These are phyloP conservation scores for Balaeniceps rex DNA, from an alignment of 2,113 vertebrate genomes.

Conservation along the genomic window DNA sequence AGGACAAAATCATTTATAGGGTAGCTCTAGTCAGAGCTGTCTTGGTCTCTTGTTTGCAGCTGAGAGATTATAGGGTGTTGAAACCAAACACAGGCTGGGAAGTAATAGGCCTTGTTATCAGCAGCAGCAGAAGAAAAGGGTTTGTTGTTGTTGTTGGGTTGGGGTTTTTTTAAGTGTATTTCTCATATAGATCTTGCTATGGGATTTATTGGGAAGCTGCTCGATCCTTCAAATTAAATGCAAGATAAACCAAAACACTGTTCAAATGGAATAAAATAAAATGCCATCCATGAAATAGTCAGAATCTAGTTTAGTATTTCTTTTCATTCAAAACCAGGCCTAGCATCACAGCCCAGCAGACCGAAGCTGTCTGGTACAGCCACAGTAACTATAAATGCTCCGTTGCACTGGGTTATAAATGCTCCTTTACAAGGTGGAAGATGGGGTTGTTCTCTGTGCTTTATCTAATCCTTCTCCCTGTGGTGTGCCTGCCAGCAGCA, in stretches of 20 bases:
- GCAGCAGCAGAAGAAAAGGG: conserved; percentile 1
- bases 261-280: not conserved
- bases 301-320: not conserved
- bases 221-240: not conserved
- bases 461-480: not conserved
- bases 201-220: not conserved
- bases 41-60: conserved; percentile 37
- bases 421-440: not conserved
- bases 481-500: not conserved
- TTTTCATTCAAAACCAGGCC: not conserved
- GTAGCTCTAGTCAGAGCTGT: not conserved
- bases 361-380: not conserved
- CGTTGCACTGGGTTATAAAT: not conserved
- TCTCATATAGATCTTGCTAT: not conserved
- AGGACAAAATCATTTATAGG: conserved; percentile 54
- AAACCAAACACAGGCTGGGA: conserved; percentile 24
- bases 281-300: not conserved
- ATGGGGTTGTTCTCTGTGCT: not conserved
- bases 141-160: not conserved
- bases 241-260: conserved; percentile 3
- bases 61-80: not conserved
- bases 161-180: not conserved
- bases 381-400: not conserved
- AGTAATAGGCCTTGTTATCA: conserved; percentile 46
- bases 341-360: not conserved